These are phyloP conservation scores for Petrophora chlorosata DNA, from an alignment of 2,888 invertebrate genomes.

Conservation along the genomic window DNA sequence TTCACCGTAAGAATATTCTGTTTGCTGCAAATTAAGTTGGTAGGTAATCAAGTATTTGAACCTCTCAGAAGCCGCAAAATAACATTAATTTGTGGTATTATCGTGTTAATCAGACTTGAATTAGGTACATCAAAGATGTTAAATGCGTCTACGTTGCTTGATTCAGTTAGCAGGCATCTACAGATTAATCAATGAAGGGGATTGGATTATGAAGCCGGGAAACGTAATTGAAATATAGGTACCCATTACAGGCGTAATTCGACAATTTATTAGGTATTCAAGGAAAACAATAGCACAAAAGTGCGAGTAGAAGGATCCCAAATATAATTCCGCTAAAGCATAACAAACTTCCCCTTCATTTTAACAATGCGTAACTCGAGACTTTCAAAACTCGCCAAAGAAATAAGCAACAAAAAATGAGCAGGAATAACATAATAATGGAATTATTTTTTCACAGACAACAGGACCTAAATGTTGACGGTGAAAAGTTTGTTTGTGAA, in stretches of 20 bases:
- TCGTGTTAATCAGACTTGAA: conserved; percentile 3
- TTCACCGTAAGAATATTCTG: too few relatives aligned
- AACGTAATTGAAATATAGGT: conserved; percentile 15
- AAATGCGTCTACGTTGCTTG: conserved; percentile 2
- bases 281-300: conserved; percentile 14
- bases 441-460: conserved; percentile 48
- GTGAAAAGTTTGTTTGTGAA: conserved; percentile 47
- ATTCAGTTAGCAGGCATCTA: conserved; percentile 1
- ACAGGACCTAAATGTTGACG: conserved; percentile 43
- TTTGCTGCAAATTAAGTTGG: too few relatives aligned
- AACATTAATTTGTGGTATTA: too few relatives aligned
- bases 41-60: too few relatives aligned
- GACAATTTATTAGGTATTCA: conserved; percentile 10
- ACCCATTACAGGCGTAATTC: conserved; percentile 7
- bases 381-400: conserved; percentile 42
- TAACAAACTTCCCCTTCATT: conserved; percentile 43
- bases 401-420: conserved; percentile 49
- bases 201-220: conserved; percentile 6
- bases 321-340: conserved; percentile 32
- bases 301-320: conserved; percentile 5
- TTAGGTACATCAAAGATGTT: background rate
- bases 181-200: conserved; percentile 14
- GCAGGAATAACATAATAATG: conserved; percentile 56
- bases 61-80: too few relatives aligned
- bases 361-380: conserved; percentile 51